phyloP scores from a whole-genome alignment of 2,888 invertebrate genomes.

The Apotomis capreana region DNA sequence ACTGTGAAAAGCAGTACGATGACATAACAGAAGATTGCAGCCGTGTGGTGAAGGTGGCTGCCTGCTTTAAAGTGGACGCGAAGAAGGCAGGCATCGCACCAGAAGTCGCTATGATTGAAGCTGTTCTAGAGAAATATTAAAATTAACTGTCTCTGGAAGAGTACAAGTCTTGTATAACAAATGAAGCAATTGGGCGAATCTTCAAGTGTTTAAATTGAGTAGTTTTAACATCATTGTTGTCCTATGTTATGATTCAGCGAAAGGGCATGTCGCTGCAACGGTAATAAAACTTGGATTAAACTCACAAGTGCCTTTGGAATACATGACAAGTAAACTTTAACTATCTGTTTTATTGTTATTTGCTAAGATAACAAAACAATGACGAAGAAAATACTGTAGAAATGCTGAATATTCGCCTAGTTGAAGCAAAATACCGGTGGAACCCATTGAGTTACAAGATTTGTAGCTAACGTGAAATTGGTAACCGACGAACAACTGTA shows the following conservation, averaged over 20 bases:
- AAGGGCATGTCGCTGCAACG: no score
- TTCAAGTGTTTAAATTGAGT: no score
- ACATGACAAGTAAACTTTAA: no score
- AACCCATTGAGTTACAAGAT: neutral
- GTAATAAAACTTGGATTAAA: no score
- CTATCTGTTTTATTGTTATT: no score
- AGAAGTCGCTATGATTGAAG: constrained; percentile 75
- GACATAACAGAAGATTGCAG: constrained; percentile 67
- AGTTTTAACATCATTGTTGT: no score
- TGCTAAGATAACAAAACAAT: no score
- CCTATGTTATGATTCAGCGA: no score
- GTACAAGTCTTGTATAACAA: neutral
- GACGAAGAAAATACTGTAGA: no score
- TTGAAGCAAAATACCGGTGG: neutral
- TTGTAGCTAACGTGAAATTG: neutral
- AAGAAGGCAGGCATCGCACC: constrained; percentile 73
- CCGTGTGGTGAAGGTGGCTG: constrained; percentile 73
- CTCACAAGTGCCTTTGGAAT: no score
- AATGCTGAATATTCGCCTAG: neutral
- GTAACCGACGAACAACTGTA: neutral
- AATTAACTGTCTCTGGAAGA: neutral
- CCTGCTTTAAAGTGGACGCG: constrained; percentile 71
- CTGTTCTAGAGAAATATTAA: constrained; percentile 71
- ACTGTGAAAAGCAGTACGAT: constrained; percentile 72
- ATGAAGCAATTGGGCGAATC: no score